Base-by-base conservation (phyloP, 2,888 invertebrate genomes). In the Apotomis capreana region DNA sequence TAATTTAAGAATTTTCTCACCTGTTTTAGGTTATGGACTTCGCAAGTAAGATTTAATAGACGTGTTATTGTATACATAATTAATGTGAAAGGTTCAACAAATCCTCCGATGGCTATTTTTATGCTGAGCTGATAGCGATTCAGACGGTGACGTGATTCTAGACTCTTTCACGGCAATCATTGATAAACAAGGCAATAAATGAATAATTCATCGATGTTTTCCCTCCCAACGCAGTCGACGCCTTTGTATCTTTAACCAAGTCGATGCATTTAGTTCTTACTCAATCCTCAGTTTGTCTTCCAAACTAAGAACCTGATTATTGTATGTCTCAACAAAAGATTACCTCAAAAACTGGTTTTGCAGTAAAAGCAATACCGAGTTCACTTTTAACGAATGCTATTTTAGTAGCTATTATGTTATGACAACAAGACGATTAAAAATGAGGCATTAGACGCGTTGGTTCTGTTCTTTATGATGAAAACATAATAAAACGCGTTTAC, bases 361-460 rank as follows among this genome's bases (percentile, higher is more conserved):
- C 80, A 82, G 83, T 78, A 78, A 80, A 79, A 74, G 77, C 73
- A 68, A 71, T 76, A 79, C 5, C 76, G 75, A 70, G 74, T 70
- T 74, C 74, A 78, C 77, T 81, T 80, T 81, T 75, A 79, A 79
- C 82, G 79, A 80, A 81, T 84, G 82, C 81, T 85, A 83, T 85
- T 85, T 85, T 81, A 60, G 79, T 75, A 76, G 68, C 78, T 74
- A 78, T 77, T 80, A 80, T 79, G 81, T 77, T 80, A 80, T 79
- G 80, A 79, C 74, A 76, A 65, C 78, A 75, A 69, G 75, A 76
- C 68, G 76, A 78, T 75, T 77, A 79, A 79, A 82, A 79, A 75
- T 64, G 52, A 49, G 62, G 71, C 75, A 75, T 74, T 76, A 54
- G 74, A 68, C 70, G 74, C 78, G 74, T 78, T 77, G 76, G 77